Evolutionary conservation across 2,797 vertebrate genomes (phyloP).

Genomic region (Sebastes reedi): DNA sequence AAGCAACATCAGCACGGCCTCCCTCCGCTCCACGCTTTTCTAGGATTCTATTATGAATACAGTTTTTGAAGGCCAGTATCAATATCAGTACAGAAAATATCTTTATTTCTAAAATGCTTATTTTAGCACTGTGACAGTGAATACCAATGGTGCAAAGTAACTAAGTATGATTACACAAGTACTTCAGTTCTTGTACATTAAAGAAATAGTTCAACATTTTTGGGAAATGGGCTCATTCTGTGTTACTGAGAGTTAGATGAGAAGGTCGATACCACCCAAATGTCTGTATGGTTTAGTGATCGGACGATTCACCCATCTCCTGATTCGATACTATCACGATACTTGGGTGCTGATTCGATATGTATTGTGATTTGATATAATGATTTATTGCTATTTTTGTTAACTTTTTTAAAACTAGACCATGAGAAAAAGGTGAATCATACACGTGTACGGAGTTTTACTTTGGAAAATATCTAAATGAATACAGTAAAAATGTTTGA

Average conservation of each 20-base stretch:
- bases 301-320: no score
- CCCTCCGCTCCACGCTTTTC: background rate
- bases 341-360: no score
- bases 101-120: background rate
- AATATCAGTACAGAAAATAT: background rate
- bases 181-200: background rate
- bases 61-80: slow-evolving; percentile 36
- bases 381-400: no score
- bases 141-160: background rate
- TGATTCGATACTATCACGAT: no score
- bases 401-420: no score
- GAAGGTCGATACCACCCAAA: no score
- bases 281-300: no score
- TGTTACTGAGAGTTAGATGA: no score
- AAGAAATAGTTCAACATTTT: background rate
- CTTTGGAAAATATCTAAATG: no score
- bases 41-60: slow-evolving; percentile 1
- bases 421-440: no score
- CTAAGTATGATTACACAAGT: background rate
- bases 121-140: background rate
- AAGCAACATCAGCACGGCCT: slow-evolving; percentile 24
- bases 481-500: no score
- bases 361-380: no score
- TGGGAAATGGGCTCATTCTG: background rate
- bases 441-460: fast-evolving